Evolutionary conservation across 2,888 invertebrate species (phyloP), one percentile per base, ranked within the genome.

Genomic region (Epistrophe grossulariae): DNA sequence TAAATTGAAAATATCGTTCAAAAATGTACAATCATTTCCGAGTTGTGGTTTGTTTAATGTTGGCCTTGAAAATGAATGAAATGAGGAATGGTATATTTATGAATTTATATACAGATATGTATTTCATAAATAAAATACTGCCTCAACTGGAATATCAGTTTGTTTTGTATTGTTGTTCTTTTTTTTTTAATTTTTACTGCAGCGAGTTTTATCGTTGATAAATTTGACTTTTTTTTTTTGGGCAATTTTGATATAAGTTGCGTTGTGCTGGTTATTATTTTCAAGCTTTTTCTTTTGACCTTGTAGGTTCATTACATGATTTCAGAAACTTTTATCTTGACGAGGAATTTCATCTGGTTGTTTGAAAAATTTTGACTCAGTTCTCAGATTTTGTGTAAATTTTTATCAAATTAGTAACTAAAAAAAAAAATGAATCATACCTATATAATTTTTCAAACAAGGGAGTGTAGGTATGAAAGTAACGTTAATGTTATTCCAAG

Each of bases 51-150:
- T 10, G 15, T 52, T 52, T 45, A 17, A 17, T 40, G 15, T 50
- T 70, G 70, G 55, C 70, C 70, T 70, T 70, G 55, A 70, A 70
- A 68, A 15, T 28, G 10, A 10, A 28, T 17, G 28, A 45, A 17
- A 35, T 50, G 13, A 31, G 31, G 31, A 7, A 4, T 31, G 31
- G 24, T 24, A 24, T 2, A 24, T 24, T n/a, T n/a, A n/a, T n/a
- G n/a, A n/a, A n/a, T n/a, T n/a, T n/a, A n/a, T n/a, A n/a, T n/a
- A n/a, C n/a, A n/a, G n/a, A n/a, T n/a, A n/a, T n/a, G n/a, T n/a
- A n/a, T n/a, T n/a, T n/a, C n/a, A n/a, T n/a, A n/a, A n/a, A n/a
- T n/a, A n/a, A 24, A 24, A 24, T 3, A 24, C 24, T 24, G 24
- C 24, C 8, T 66, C 66, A 66, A 31, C 40, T 62, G 62, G 40